Evolutionary conservation across 2,888 invertebrate genomes (phyloP).

Genomic region (Helleia helle): DNA sequence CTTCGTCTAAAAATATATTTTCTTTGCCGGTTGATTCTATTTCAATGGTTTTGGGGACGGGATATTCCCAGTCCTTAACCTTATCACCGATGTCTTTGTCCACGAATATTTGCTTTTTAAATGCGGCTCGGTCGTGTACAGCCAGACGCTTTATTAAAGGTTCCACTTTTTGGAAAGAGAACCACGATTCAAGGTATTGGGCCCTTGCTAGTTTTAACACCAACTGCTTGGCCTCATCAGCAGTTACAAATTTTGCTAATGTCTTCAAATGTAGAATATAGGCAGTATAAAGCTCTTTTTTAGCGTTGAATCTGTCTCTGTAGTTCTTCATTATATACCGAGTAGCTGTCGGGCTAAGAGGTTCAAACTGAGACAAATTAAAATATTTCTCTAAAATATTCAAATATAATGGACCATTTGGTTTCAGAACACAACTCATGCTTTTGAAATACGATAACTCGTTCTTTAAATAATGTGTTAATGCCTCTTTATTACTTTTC

Average conservation of each 20-base stretch:
- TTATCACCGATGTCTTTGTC: slow-evolving; percentile 30
- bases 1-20: slow-evolving; percentile 29
- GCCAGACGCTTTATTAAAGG: slow-evolving; percentile 36
- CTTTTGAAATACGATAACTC: slow-evolving; percentile 29
- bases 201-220: slow-evolving; percentile 34
- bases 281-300: slow-evolving; percentile 37
- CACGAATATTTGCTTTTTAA: slow-evolving; percentile 39
- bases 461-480: slow-evolving; percentile 24
- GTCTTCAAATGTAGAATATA: slow-evolving; percentile 34
- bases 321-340: slow-evolving; percentile 32
- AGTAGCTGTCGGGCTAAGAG: slow-evolving; percentile 29
- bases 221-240: slow-evolving; percentile 35
- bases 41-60: slow-evolving; percentile 20
- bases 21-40: slow-evolving; percentile 18
- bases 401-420: slow-evolving; percentile 31
- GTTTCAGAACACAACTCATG: slow-evolving; percentile 34
- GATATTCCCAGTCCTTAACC: slow-evolving; percentile 32
- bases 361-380: slow-evolving; percentile 17
- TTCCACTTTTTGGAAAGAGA: slow-evolving; percentile 37
- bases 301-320: slow-evolving; percentile 32
- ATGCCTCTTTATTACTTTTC: slow-evolving; percentile 23
- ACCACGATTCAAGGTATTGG: slow-evolving; percentile 32
- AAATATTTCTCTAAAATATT: slow-evolving; percentile 39
- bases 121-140: slow-evolving; percentile 25
- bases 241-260: slow-evolving; percentile 30